Conservation (phyloP, 2,888 invertebrate species). For the Machimus rusticus region DNA sequence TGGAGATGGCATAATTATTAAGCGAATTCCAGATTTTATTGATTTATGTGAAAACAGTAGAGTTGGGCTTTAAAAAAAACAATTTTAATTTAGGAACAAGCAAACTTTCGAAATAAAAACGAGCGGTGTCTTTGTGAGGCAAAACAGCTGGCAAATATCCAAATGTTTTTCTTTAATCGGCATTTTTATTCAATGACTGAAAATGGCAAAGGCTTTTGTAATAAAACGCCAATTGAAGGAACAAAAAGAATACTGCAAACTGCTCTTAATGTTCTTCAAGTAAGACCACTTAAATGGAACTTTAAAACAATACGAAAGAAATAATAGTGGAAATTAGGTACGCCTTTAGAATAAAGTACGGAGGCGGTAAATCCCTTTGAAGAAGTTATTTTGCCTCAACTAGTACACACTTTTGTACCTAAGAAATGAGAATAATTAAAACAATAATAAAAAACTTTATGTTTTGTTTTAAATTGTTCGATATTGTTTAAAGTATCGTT, state of each 20-base stretch:
- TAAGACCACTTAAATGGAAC: not conserved
- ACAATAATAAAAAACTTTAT: too few relatives aligned
- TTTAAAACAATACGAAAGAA: not conserved
- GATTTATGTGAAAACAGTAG: not conserved
- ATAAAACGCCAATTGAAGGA: not conserved
- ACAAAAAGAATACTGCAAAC: not conserved
- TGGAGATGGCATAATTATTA: not conserved
- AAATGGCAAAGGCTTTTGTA: not conserved
- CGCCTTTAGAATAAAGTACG: not conserved
- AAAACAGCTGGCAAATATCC: not conserved
- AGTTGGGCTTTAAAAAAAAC: not conserved
- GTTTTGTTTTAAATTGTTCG: too few relatives aligned
- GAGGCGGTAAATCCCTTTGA: not conserved
- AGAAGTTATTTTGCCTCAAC: not conserved
- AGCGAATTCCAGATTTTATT: not conserved
- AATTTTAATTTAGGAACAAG: not conserved
- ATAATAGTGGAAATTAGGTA: not conserved
- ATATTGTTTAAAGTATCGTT: too few relatives aligned
- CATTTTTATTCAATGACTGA: not conserved
- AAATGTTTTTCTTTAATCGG: not conserved
- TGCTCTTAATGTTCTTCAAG: not conserved
- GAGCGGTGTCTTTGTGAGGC: not conserved
- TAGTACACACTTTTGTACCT: not conserved
- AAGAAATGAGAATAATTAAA: too few relatives aligned
- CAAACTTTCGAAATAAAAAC: not conserved